These are phyloP conservation scores for Drosophila sucinea DNA, from an alignment of 1,140 invertebrate genomes.

Conservation along the genomic window DNA sequence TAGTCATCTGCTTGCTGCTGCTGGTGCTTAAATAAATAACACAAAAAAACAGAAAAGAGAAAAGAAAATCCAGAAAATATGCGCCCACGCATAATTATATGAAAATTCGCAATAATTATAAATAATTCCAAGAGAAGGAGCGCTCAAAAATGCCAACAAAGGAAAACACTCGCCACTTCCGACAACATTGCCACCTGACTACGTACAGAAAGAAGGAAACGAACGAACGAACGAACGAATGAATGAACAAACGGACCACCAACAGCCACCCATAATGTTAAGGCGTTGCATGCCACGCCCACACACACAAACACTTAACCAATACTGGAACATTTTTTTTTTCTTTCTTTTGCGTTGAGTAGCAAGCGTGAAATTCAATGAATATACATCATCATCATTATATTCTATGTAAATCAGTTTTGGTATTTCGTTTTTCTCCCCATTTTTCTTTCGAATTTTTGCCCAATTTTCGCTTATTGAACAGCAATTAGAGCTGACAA, in stretches of 20 bases:
- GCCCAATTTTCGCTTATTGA: conserved; percentile 43
- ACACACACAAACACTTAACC: conserved; percentile 44
- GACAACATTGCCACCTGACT: conserved; percentile 63
- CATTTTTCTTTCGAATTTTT: conserved; percentile 19
- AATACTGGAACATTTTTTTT: conserved; percentile 35
- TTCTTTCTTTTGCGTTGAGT: conserved; percentile 60
- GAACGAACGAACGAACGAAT: conserved; percentile 12
- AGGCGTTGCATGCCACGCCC: conserved; percentile 28
- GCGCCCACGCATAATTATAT: conserved; percentile 79
- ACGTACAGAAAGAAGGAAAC: neutral
- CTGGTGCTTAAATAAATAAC: conserved; percentile 72
- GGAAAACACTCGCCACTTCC: conserved; percentile 66
- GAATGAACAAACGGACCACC: conserved; percentile 18
- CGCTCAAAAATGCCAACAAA: conserved; percentile 49
- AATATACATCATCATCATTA: conserved; percentile 38
- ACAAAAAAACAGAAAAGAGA: neutral
- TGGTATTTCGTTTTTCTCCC: neutral
- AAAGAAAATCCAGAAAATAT: conserved; percentile 34
- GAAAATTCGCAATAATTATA: conserved; percentile 81
- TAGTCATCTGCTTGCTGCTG: conserved; percentile 33
- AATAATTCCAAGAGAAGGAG: conserved; percentile 62
- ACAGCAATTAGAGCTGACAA: conserved; percentile 68
- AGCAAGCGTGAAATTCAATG: conserved; percentile 68
- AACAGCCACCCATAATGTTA: conserved; percentile 22
- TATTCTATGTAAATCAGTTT: conserved; percentile 57